Conservation (phyloP, 2,113 vertebrate genomes). For the Microcebus griseorufus region DNA sequence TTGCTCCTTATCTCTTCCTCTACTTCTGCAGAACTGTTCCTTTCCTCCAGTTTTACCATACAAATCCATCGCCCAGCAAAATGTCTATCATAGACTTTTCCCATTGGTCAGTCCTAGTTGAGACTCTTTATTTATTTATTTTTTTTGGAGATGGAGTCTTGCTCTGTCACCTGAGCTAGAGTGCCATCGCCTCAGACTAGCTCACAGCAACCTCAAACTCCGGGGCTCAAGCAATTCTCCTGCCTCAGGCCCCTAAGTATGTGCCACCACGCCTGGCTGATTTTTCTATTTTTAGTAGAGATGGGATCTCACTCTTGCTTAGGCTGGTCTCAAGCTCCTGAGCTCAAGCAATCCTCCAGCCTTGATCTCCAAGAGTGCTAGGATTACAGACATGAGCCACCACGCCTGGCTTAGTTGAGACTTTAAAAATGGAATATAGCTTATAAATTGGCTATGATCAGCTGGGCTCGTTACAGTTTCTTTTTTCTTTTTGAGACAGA, state of each 20-base stretch:
- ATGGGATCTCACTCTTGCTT: too few species aligned
- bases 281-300: too few species aligned
- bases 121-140: background rate
- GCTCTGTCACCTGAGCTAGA: too few species aligned
- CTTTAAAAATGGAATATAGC: conserved; percentile 26
- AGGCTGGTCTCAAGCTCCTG: too few species aligned
- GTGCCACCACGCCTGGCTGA: too few species aligned
- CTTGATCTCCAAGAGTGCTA: too few species aligned
- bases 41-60: background rate
- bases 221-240: too few species aligned
- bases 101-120: background rate
- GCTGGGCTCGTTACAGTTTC: background rate
- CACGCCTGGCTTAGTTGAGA: background rate
- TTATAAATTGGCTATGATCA: background rate
- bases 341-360: too few species aligned
- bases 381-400: too few species aligned
- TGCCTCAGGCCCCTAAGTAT: too few species aligned
- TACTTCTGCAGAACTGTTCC: conserved; percentile 1
- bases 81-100: background rate
- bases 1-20: background rate
- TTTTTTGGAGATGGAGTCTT: background rate
- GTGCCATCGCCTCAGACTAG: too few species aligned
- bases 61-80: background rate
- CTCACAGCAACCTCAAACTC: too few species aligned
- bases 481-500: background rate